Base-by-base conservation (phyloP, 2,888 invertebrate species). In the Clitarchus hookeri region DNA sequence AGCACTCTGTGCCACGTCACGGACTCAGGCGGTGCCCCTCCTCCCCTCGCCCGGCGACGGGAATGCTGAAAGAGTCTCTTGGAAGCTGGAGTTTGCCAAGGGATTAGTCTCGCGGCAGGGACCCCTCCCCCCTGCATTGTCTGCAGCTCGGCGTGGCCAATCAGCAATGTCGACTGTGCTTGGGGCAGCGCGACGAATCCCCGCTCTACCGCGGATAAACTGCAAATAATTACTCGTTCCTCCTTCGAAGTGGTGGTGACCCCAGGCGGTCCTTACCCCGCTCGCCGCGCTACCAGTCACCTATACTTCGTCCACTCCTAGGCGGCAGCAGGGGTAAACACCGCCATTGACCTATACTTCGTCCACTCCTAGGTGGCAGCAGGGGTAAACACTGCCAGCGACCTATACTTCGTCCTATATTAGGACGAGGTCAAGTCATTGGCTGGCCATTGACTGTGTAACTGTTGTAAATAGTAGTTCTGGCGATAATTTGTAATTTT, bases 141-240 rank as follows among this genome's bases (percentile, higher is more conserved):
- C 84, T 27, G 44, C 54, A 44, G 54, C 82, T n/a, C 85, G 54
- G 11, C 85, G 36, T n/a, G 84, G 44, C 85, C 65, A 65, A 65
- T 65, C 65, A 9, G 80, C 82, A 84, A 25, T 44, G 48, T 84
- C 26, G 25, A 53, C 84, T 44, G 36, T 25, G 11, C 9, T 23
- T 53, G 19, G 36, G 25, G 4, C n/a, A 79, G 78, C 65, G 84
- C 48, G 84, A 44, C 84, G 36, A 54, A 44, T 84, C 84, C 0
- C 83, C 26, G 44, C 26, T 83, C 44, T 0, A 13, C 83, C 36
- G 83, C 9, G 26, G 25, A 8, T 44, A 23, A 44, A 8, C 9
- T 83, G 36, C 26, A 44, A 53, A 26, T 25, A 36, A 84, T 25
- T 84, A 27, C 44, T 84, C 11, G 12, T 25, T 19, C 44, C 48